Evolutionary conservation across 2,797 vertebrate species (phyloP).

Genomic region (Echeneis naucrates): DNA sequence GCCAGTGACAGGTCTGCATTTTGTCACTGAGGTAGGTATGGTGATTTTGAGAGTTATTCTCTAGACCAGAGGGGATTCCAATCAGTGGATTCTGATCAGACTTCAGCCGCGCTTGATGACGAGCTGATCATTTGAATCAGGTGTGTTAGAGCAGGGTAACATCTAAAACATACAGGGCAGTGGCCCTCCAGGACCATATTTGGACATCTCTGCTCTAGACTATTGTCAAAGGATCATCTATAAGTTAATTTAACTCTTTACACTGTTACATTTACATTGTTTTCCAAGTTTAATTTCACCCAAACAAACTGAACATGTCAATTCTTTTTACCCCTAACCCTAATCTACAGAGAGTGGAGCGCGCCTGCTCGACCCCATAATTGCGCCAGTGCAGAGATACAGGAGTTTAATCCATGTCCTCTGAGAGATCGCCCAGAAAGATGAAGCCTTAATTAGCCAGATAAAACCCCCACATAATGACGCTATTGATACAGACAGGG

Average conservation of each 20-base stretch:
- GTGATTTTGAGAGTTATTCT: too few relatives aligned
- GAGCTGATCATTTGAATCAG: too few relatives aligned
- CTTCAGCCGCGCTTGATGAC: too few relatives aligned
- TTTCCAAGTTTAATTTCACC: conserved; percentile 17
- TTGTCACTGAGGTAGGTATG: conserved; percentile 14
- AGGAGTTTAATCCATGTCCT: conserved; percentile 81
- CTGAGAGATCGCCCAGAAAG: conserved; percentile 81
- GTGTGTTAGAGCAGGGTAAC: too few relatives aligned
- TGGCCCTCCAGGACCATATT: too few relatives aligned
- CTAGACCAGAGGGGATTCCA: too few relatives aligned
- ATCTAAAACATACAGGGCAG: too few relatives aligned
- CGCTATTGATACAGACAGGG: conserved; percentile 74
- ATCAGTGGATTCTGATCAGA: too few relatives aligned
- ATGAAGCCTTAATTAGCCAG: conserved; percentile 84
- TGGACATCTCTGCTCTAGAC: too few relatives aligned
- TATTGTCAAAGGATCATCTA: conserved; percentile 20
- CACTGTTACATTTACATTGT: conserved; percentile 22
- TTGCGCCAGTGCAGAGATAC: conserved; percentile 67
- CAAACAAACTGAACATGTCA: conserved; percentile 8
- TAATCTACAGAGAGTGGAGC: conserved; percentile 17
- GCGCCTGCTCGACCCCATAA: conserved; percentile 43
- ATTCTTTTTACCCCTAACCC: background rate
- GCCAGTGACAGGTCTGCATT: conserved; percentile 31
- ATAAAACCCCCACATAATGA: conserved; percentile 82
- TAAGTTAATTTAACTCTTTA: conserved; percentile 22